phyloP scores from a whole-genome alignment of 2,797 vertebrate genomes.

The Gobio occitaniae region DNA sequence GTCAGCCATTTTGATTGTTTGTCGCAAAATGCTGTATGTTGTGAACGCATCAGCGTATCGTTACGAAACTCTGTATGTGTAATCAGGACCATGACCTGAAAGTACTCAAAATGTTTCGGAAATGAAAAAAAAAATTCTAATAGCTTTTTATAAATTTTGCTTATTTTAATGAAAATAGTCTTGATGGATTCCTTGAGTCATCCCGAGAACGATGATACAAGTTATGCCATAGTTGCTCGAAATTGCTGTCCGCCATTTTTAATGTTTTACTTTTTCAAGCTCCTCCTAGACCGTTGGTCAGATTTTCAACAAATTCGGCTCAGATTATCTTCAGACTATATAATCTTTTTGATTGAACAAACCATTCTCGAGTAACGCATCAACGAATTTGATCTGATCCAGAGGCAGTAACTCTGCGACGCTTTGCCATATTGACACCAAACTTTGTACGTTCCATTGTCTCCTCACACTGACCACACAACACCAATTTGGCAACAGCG shows the following conservation, averaged over 20 bases:
- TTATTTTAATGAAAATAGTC: neutral
- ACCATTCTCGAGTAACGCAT: neutral
- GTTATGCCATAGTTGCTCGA: neutral
- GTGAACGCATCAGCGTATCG: neutral
- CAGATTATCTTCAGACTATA: neutral
- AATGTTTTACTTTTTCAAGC: neutral
- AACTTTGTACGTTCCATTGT: neutral
- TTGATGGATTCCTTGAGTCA: neutral
- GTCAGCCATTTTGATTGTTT: neutral
- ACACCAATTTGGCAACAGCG: neutral
- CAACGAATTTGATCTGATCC: neutral
- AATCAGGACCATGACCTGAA: neutral
- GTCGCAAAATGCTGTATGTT: neutral
- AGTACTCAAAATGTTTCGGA: too few species aligned
- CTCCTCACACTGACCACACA: neutral
- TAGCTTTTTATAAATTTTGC: neutral
- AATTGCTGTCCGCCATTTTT: neutral
- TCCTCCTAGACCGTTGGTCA: neutral
- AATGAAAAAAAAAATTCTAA: too few species aligned
- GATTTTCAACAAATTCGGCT: neutral
- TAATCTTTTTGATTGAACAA: neutral
- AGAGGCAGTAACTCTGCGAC: neutral
- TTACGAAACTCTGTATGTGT: neutral
- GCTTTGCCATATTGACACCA: neutral
- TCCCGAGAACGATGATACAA: neutral